Base-by-base conservation (phyloP, 1,140 invertebrate species). In the Arctopsyche grandis region DNA sequence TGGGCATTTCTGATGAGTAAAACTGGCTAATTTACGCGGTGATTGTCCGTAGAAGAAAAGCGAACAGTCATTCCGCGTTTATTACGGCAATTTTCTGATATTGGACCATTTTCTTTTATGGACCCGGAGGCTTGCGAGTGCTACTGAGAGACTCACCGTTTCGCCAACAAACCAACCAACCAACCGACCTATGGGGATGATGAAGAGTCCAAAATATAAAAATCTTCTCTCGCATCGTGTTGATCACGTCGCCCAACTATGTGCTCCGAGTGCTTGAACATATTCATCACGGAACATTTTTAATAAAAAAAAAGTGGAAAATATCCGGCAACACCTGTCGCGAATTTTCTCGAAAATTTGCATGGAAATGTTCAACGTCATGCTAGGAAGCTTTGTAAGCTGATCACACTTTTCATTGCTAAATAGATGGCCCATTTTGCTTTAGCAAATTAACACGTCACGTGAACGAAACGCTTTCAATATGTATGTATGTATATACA, bases 341-440 rank as follows among this genome's bases (percentile, higher is more conserved):
- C 19, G 12, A 66, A 22, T 66, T 66, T 22, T 24, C 3, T 5
- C 16, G 19, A 5, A 56, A 74, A 74, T 74, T 74, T 74, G 71
- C 48, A 74, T 74, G 46, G 19, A 56, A 74, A 74, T 74, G 71
- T 74, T 56, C 22, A 22, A 71, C 69, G 69, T 71, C 69, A 71
- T 21, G 19, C 5, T 1, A 3, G 3, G 26, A 44, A 29, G 69
- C 21, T 38, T 29, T 70, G 24, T 29, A 29, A 44, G 14, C 16
- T 29, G 48, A 74, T 74, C 46, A 24, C 71, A 56, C 16, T 29
- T 56, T 74, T 74, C 71, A 12, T 22, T 16, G 22, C 24, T 56
- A n/a, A 74, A 29, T 26, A 12, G 21, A 48, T 48, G 43, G 19
- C 69, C 69, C 24, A 26, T n/a, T 12, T 4, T 46, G 69, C n/a